phyloP scores from a whole-genome alignment of 2,888 invertebrate species.

The Morinoia aosen region DNA sequence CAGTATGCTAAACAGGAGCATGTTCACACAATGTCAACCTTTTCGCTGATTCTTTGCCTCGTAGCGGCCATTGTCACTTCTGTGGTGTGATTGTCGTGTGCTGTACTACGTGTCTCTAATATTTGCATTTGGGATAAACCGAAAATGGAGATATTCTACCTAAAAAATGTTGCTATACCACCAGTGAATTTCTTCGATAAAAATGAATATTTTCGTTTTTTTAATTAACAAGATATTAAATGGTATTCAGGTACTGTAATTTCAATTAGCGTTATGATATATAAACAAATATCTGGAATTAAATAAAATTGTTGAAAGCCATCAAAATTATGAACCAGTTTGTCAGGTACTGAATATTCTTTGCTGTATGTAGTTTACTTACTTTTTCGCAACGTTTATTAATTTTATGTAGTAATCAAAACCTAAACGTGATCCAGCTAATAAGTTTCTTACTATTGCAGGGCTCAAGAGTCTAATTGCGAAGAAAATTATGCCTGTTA shows the following conservation, averaged over 20 bases:
- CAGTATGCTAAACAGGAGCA: constrained; percentile 49
- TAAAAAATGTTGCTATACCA: not conserved
- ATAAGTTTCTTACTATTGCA: not conserved
- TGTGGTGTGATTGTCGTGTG: not conserved
- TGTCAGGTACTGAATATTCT: not conserved
- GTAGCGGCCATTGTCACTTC: not conserved
- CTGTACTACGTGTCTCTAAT: not conserved
- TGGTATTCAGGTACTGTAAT: not conserved
- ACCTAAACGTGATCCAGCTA: not conserved
- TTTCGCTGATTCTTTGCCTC: not conserved
- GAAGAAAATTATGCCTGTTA: not conserved
- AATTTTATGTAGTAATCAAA: not conserved
- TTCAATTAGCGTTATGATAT: not conserved
- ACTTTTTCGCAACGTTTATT: not conserved
- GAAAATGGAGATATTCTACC: not conserved
- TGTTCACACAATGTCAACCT: constrained; percentile 29
- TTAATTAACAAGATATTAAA: not conserved
- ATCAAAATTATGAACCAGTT: not conserved
- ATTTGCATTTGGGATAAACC: not conserved
- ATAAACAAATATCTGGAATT: not conserved
- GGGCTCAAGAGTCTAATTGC: not conserved
- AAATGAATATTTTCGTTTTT: too few species aligned
- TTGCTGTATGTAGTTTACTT: not conserved
- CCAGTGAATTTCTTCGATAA: too few species aligned
- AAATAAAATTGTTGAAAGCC: not conserved